These are phyloP conservation scores for Pammene fasciana DNA, from an alignment of 2,888 invertebrate genomes.

Conservation along the genomic window DNA sequence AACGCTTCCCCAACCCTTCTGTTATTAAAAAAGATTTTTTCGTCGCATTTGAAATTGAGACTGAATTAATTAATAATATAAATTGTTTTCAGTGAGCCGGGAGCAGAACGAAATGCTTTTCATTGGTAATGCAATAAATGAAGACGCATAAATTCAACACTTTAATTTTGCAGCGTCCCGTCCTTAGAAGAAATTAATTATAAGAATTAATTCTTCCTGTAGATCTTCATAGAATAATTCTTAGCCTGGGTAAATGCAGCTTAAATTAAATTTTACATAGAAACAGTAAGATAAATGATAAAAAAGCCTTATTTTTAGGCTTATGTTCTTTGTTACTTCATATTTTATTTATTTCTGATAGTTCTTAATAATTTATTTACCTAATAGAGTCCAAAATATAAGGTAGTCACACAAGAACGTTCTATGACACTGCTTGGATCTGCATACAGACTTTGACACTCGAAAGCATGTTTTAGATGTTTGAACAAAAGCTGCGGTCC, in stretches of 20 bases:
- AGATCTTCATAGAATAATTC: conserved; percentile 5
- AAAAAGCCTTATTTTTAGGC: no score
- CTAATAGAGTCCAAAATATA: no score
- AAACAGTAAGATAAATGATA: no score
- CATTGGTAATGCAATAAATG: conserved; percentile 31
- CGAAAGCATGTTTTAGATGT: no score
- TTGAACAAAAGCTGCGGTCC: no score
- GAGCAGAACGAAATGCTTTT: conserved; percentile 20
- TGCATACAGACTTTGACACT: no score
- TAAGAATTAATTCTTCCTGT: conserved; percentile 13
- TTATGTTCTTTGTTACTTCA: no score
- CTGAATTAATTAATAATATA: conserved; percentile 31
- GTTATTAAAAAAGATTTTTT: neutral
- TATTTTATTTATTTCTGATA: no score
- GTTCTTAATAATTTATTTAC: no score
- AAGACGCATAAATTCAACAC: conserved; percentile 28
- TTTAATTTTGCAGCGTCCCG: conserved; percentile 24
- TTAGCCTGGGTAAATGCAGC: neutral
- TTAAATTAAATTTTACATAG: conserved; percentile 2
- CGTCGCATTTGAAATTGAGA: conserved; percentile 15
- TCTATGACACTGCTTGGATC: no score
- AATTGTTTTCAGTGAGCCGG: conserved; percentile 24
- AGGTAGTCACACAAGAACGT: no score
- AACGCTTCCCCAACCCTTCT: conserved; percentile 14
- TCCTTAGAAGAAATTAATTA: conserved; percentile 21